Conservation (phyloP, 2,888 invertebrate species). For the Pammene aurita region DNA sequence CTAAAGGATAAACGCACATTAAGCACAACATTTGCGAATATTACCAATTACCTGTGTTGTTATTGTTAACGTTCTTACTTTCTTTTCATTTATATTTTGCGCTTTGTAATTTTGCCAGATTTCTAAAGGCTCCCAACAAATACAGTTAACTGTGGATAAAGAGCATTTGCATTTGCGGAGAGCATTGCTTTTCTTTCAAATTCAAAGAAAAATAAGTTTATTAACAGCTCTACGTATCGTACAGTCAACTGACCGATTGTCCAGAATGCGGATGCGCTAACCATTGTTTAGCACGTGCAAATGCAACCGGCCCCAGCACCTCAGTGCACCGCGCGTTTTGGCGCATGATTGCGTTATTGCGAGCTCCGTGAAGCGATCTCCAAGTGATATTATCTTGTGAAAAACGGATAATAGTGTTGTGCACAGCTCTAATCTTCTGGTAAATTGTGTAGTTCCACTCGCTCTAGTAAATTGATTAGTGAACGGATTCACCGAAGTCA, state of each 20-base stretch:
- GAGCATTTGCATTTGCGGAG: too few relatives aligned
- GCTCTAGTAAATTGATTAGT: too few relatives aligned
- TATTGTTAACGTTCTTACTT: neutral
- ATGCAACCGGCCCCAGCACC: slow-evolving; percentile 26
- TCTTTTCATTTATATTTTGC: neutral
- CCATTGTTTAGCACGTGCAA: slow-evolving; percentile 27
- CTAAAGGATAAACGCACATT: neutral
- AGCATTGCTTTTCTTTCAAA: too few relatives aligned
- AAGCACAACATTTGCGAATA: neutral
- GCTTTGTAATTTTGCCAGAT: neutral
- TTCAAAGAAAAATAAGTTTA: neutral
- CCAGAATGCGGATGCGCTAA: slow-evolving; percentile 15
- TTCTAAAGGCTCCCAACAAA: neutral
- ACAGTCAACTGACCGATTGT: slow-evolving; percentile 16
- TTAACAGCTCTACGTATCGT: neutral
- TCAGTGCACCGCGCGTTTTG: slow-evolving; percentile 21
- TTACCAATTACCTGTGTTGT: neutral
- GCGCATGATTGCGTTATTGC: slow-evolving; percentile 6
- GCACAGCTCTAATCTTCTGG: neutral
- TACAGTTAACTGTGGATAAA: neutral
- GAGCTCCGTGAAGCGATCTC: slow-evolving; percentile 23
- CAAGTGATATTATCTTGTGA: slow-evolving; percentile 2
- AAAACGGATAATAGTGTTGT: neutral
- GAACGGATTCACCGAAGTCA: too few relatives aligned
- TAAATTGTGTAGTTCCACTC: neutral